These are phyloP conservation scores for Chaetodon trifasciatus DNA, from an alignment of 2,797 vertebrate species.

Conservation along the genomic window DNA sequence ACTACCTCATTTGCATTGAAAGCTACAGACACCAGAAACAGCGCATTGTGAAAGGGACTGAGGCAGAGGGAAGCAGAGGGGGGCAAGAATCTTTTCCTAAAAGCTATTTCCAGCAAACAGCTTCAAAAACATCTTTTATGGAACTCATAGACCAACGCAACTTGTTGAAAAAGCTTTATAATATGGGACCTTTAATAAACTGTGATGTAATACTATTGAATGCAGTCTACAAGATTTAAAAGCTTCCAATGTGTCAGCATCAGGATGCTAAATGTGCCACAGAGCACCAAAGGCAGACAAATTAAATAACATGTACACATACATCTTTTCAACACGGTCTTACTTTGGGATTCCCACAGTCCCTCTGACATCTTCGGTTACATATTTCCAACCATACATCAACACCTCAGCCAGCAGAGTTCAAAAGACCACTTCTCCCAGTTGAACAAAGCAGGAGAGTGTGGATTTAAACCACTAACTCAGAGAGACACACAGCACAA, in stretches of 20 bases:
- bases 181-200: background rate
- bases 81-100: no score
- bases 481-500: slow-evolving; percentile 58
- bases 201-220: background rate
- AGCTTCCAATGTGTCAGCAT: slow-evolving; percentile 1
- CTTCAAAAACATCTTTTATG: no score
- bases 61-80: no score
- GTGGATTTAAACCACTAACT: slow-evolving; percentile 52
- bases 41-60: no score
- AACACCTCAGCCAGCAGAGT: slow-evolving; percentile 47
- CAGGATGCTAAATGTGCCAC: slow-evolving; percentile 29
- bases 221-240: background rate
- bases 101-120: no score
- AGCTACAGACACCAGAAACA: no score
- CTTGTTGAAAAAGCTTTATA: no score
- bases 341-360: slow-evolving; percentile 46
- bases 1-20: no score
- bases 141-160: no score
- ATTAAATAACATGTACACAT: slow-evolving; percentile 39
- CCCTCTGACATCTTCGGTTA: slow-evolving; percentile 51
- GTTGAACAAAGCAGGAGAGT: slow-evolving; percentile 35
- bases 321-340: slow-evolving; percentile 51
- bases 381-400: slow-evolving; percentile 60
- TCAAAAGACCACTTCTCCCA: slow-evolving; percentile 57
- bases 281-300: slow-evolving; percentile 19